Evolutionary conservation across 1,140 invertebrate genomes (phyloP).

Genomic region (Drosophila aff.): DNA sequence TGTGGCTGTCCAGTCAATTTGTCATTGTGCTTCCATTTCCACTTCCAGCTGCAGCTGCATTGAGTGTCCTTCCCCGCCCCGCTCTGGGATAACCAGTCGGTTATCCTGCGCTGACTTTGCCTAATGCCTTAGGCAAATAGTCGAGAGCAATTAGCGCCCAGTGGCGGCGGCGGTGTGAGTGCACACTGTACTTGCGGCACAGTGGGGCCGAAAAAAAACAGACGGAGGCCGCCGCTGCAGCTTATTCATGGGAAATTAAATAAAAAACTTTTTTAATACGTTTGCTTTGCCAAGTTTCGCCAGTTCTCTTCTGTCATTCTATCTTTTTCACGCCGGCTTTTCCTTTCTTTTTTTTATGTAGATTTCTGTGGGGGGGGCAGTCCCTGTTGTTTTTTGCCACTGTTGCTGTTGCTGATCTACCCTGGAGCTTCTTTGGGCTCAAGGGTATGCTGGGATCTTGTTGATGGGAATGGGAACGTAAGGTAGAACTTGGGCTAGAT

Average conservation of each 20-base stretch:
- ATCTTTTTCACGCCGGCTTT: slow-evolving; percentile 4
- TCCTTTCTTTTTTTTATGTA: slow-evolving; percentile 8
- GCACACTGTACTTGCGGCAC: slow-evolving; percentile 13
- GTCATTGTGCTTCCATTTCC: slow-evolving; percentile 36
- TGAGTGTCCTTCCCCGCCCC: slow-evolving; percentile 3
- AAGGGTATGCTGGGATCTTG: not conserved
- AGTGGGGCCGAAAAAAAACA: slow-evolving; percentile 53
- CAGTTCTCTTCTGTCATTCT: slow-evolving; percentile 14
- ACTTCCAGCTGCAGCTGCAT: slow-evolving; percentile 14
- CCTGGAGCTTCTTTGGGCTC: slow-evolving; percentile 10
- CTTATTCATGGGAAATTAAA: slow-evolving; percentile 74
- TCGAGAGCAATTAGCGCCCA: slow-evolving; percentile 64
- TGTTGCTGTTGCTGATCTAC: slow-evolving; percentile 17
- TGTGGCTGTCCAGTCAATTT: slow-evolving; percentile 47
- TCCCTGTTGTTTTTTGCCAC: slow-evolving; percentile 27
- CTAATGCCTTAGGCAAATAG: slow-evolving; percentile 62
- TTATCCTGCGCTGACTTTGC: slow-evolving; percentile 17
- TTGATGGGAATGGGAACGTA: not conserved
- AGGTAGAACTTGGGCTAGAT: not conserved
- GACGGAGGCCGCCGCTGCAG: slow-evolving; percentile 20
- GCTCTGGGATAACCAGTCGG: not conserved
- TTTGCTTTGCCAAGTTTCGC: slow-evolving; percentile 54
- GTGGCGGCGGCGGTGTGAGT: slow-evolving; percentile 3
- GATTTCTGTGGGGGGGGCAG: slow-evolving; percentile 8
- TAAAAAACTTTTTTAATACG: slow-evolving; percentile 80